These are phyloP conservation scores for Nesogale talazaci DNA, from an alignment of 2,113 vertebrate genomes.

Conservation along the genomic window DNA sequence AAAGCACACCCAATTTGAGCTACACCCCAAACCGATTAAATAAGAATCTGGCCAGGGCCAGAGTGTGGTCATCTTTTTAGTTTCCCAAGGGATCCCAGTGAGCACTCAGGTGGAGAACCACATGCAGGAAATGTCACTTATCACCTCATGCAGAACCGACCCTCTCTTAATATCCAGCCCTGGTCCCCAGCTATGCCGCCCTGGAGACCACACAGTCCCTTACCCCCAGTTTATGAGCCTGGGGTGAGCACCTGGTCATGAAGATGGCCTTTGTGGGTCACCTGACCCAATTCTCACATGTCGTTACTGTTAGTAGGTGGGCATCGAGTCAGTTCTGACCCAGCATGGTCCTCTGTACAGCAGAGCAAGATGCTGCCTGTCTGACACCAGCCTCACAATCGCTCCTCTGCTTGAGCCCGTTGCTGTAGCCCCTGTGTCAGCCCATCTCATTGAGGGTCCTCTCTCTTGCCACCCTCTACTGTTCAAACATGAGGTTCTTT, in stretches of 20 bases:
- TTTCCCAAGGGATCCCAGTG: not conserved
- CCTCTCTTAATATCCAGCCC: not conserved
- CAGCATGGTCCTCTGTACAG: no score
- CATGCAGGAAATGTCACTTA: not conserved
- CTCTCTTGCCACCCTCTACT: no score
- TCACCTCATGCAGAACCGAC: no score
- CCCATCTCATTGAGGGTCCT: no score
- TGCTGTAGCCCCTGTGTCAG: no score
- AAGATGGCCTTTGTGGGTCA: not conserved
- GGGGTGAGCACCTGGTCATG: not conserved
- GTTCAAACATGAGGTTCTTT: no score
- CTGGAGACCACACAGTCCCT: not conserved
- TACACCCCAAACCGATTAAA: not conserved
- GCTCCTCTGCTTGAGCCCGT: no score
- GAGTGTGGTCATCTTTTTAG: not conserved
- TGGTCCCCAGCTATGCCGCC: not conserved
- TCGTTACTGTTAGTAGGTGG: no score
- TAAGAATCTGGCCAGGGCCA: not conserved
- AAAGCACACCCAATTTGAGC: not conserved
- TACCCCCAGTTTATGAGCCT: not conserved
- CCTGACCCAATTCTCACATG: not conserved
- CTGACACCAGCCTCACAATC: no score
- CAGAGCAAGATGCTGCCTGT: no score
- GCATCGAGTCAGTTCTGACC: no score
- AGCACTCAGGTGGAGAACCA: not conserved